A percentile compares a stretch with the other conserved stretches of the same genome.
phyloP scores from a whole-genome alignment of 30 jellyfish, hydroid and myxozoan genomes.

The Rhopilema esculentum region DNA sequence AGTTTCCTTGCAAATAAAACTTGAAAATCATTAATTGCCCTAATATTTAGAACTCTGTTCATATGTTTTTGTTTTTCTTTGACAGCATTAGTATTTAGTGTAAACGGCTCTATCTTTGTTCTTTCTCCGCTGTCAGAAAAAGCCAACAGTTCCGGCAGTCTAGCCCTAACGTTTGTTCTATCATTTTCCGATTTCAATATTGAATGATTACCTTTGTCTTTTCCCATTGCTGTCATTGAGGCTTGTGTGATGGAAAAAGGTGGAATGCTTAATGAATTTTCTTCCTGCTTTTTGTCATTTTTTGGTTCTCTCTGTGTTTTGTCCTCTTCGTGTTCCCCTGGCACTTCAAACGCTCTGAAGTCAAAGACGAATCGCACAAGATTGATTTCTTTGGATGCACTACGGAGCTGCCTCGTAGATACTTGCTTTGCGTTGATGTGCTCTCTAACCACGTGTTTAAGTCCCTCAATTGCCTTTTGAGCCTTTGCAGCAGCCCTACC shows the following conservation, averaged over 20 bases:
- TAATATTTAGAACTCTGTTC: too few relatives aligned
- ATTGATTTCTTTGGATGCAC: not conserved
- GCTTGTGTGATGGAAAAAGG: not conserved
- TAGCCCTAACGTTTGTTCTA: not conserved
- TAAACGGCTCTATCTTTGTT: not conserved
- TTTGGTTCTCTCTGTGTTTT: not conserved
- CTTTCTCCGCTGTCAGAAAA: not conserved
- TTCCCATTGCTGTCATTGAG: not conserved
- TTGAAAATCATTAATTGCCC: too few relatives aligned
- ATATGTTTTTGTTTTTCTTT: not conserved
- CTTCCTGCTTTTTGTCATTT: not conserved
- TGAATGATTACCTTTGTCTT: not conserved
- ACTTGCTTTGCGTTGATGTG: not conserved
- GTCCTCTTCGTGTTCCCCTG: not conserved
- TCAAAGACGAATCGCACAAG: not conserved
- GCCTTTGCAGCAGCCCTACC: not conserved
- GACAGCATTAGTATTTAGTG: not conserved
- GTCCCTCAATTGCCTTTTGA: not conserved
- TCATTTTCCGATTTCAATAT: not conserved
- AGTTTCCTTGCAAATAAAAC: too few relatives aligned
- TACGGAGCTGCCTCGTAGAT: not conserved
- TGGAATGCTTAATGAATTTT: not conserved
- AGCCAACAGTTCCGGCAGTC: not conserved
- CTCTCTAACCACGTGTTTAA: not conserved
- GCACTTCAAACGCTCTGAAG: not conserved